Percentiles rank a stretch among this genome's conserved stretches.
Evolutionary conservation across 2,797 vertebrate species (phyloP).

Genomic region (Myotis myotis): DNA sequence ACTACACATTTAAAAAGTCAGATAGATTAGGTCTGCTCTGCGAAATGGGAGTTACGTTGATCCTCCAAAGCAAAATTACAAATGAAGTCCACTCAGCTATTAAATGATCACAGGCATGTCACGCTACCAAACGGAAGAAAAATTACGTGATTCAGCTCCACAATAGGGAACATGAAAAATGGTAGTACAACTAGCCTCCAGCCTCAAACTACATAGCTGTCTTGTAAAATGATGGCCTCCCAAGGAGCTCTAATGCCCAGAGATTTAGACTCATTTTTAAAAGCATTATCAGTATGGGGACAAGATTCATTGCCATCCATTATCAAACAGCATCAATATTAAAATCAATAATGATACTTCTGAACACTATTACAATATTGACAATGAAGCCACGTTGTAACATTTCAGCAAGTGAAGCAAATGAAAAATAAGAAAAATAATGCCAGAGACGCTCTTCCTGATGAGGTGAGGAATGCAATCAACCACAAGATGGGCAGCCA

Average conservation of each 20-base stretch:
- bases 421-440: constrained; percentile 39
- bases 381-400: constrained; percentile 32
- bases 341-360: constrained; percentile 59
- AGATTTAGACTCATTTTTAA: constrained; percentile 53
- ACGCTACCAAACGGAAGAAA: neutral
- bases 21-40: neutral
- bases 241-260: neutral
- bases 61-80: constrained; percentile 2
- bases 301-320: constrained; percentile 50
- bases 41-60: neutral
- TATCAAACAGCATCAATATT: constrained; percentile 55
- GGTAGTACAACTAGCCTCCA: neutral
- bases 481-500: constrained; percentile 33
- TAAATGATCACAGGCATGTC: neutral
- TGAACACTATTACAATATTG: constrained; percentile 56
- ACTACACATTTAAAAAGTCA: neutral
- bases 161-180: neutral
- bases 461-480: neutral
- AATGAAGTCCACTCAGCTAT: neutral
- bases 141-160: neutral
- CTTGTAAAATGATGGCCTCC: constrained; percentile 15
- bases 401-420: constrained; percentile 48
- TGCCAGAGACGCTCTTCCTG: constrained; percentile 37
- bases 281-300: constrained; percentile 50
- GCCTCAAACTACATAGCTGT: neutral